Base-by-base conservation (phyloP, 2,888 invertebrate genomes). In the Dasypolia templi region DNA sequence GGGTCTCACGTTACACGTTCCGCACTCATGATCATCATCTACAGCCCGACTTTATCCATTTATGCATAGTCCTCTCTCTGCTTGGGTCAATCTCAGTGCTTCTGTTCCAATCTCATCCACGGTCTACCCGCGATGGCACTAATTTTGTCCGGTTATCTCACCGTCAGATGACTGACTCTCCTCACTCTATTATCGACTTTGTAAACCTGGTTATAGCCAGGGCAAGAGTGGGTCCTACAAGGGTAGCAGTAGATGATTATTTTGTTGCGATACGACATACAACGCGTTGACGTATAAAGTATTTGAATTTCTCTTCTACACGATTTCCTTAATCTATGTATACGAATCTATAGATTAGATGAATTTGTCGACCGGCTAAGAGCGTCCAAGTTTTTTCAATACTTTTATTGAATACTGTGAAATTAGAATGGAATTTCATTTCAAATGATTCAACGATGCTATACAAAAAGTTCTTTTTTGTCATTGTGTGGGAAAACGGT, bases 381-480 rank as follows among this genome's bases (percentile, higher is more conserved):
- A 81, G 35, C 75, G n/a, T 17, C 66, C 46, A 17, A 62, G 59
- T 83, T 85, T 81, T 77, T 81, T 72, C 62, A 79, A 67, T 75
- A 66, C 64, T 79, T 79, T 71, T 53, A 64, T 70, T 42, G 62
- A 49, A 68, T 53, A 77, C 77, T 81, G 85, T 85, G 83, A 85
- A 85, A 87, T 85, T 74, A 80, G 76, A 87, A 85, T 78, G 76
- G 74, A 85, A 82, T 77, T 75, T 83, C 55, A 62, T 78, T 87
- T 75, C 59, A 75, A 75, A 81, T 72, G 71, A 63, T 69, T 69
- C 53, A 69, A 51, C 42, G 65, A 46, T 53, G 12, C 44, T 73
- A 32, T 19, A 68, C 9, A 84, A 46, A 49, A 67, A 29, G 26
- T 14, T 26, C 3, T 67, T 68, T 59, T 67, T 71, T 70, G 17